A percentile compares a stretch with the other conserved stretches of the same genome.
These are phyloP conservation scores for Gortyna flavago DNA, from an alignment of 2,888 invertebrate genomes.

Conservation along the genomic window DNA sequence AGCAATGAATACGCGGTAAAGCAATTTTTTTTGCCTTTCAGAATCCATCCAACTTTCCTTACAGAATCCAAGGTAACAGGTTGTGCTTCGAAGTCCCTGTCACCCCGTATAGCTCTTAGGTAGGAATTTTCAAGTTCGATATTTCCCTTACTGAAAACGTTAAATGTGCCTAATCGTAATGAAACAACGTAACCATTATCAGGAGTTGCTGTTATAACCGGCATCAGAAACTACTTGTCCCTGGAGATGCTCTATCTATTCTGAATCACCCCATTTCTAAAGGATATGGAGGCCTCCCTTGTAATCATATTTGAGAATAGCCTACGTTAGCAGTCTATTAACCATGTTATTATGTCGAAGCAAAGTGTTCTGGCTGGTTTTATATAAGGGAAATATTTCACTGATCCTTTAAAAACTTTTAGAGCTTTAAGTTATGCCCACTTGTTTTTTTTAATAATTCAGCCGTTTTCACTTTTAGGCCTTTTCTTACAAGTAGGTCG, in stretches of 20 bases:
- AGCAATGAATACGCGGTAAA: no score
- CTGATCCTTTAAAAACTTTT: background rate
- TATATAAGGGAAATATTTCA: background rate
- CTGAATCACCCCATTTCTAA: slow-evolving; percentile 55
- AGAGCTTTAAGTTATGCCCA: background rate
- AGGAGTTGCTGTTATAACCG: slow-evolving; percentile 50
- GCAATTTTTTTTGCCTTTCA: no score
- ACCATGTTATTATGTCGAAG: slow-evolving; percentile 8
- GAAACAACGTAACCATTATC: slow-evolving; percentile 54
- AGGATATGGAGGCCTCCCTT: slow-evolving; percentile 38
- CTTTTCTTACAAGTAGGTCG: background rate
- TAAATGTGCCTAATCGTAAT: slow-evolving; percentile 44
- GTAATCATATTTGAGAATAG: slow-evolving; percentile 49
- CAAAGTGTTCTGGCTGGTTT: slow-evolving; percentile 20
- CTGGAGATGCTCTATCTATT: slow-evolving; percentile 58
- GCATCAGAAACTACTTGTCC: slow-evolving; percentile 48
- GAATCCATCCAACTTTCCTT: no score
- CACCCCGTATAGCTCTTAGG: background rate
- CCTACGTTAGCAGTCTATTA: slow-evolving; percentile 34
- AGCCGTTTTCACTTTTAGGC: background rate
- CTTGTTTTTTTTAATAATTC: background rate
- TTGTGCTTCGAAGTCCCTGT: no score
- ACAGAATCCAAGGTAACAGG: no score
- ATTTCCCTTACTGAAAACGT: slow-evolving; percentile 4
- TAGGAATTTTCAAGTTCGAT: background rate